A percentile compares a stretch with the other conserved stretches of the same genome.
phyloP scores from a whole-genome alignment of 37 sponge, comb jelly and placozoan genomes.

The Chondrosia reniformis region DNA sequence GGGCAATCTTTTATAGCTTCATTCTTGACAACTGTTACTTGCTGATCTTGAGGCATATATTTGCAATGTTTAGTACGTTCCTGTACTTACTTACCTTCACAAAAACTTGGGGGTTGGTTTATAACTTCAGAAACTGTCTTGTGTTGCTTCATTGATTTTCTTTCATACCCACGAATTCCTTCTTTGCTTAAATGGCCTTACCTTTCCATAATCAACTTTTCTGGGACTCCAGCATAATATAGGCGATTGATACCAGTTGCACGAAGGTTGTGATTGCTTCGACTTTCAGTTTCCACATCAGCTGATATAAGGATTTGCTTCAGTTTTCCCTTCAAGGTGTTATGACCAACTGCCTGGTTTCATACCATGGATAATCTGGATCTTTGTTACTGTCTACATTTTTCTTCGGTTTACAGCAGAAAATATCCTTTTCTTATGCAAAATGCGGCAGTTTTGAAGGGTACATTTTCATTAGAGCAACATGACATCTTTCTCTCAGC shows the following conservation, averaged over 20 bases:
- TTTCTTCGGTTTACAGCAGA: slow-evolving; percentile 28
- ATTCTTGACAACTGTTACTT: too few species aligned
- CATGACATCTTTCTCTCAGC: slow-evolving; percentile 29
- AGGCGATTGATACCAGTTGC: slow-evolving; percentile 35
- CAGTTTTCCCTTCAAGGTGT: slow-evolving; percentile 6
- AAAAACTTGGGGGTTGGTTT: too few species aligned
- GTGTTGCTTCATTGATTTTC: slow-evolving; percentile 6
- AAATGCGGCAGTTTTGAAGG: slow-evolving; percentile 25
- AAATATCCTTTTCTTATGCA: slow-evolving; percentile 33
- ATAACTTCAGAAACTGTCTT: too few species aligned
- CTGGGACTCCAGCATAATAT: neutral
- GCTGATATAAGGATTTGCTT: slow-evolving; percentile 18
- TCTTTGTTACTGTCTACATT: neutral
- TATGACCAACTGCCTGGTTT: slow-evolving; percentile 27
- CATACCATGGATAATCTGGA: slow-evolving; percentile 42
- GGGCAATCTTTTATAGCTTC: too few species aligned
- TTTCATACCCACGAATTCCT: slow-evolving; percentile 23
- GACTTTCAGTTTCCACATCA: neutral
- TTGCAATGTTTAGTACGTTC: too few species aligned
- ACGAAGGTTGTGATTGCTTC: slow-evolving; percentile 36
- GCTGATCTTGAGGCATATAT: too few species aligned
- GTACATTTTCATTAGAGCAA: slow-evolving; percentile 23
- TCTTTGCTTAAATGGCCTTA: slow-evolving; percentile 16
- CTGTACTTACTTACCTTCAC: too few species aligned
- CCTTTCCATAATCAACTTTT: slow-evolving; percentile 27